Evolutionary conservation across 2,797 vertebrate species (phyloP).

Genomic region (Taenioides sp.): DNA sequence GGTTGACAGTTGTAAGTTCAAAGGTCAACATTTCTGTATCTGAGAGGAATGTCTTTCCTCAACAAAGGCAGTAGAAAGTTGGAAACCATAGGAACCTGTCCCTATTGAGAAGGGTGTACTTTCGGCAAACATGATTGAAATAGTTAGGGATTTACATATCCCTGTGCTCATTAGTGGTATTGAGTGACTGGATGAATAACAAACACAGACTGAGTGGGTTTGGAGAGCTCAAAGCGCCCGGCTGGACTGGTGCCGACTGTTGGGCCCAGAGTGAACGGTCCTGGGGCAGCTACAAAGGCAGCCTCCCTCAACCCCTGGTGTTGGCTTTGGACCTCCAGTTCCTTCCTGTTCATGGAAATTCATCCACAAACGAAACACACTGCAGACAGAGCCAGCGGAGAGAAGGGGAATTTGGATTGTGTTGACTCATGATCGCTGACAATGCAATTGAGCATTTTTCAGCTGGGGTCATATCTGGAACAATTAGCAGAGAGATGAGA

Average conservation of each 20-base stretch:
- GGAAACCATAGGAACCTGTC: conserved; percentile 28
- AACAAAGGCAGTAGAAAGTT: conserved; percentile 45
- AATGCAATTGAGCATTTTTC: conserved; percentile 47
- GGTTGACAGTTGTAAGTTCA: conserved; percentile 12
- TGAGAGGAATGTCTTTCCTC: conserved; percentile 53
- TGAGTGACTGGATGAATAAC: conserved; percentile 71
- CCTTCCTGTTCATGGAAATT: conserved; percentile 80
- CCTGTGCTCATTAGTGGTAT: conserved; percentile 66
- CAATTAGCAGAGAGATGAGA: neutral
- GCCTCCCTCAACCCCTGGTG: conserved; percentile 64
- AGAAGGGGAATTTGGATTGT: conserved; percentile 26
- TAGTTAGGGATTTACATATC: conserved; percentile 67
- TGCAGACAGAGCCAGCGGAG: conserved; percentile 28
- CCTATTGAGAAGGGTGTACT: conserved; percentile 50
- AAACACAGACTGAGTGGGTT: conserved; percentile 62
- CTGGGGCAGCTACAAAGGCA: conserved; percentile 69
- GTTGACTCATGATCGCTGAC: conserved; percentile 41
- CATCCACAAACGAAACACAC: conserved; percentile 49
- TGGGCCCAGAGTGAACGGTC: conserved; percentile 50
- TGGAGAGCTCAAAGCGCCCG: conserved; percentile 54
- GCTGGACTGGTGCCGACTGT: conserved; percentile 50
- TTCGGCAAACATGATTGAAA: conserved; percentile 58
- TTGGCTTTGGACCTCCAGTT: conserved; percentile 74
- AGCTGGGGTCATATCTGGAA: conserved; percentile 34
- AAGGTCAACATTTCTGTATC: conserved; percentile 37